Evolutionary conservation across 1,140 invertebrate species (phyloP).

Genomic region (Saccostrea glomerata): DNA sequence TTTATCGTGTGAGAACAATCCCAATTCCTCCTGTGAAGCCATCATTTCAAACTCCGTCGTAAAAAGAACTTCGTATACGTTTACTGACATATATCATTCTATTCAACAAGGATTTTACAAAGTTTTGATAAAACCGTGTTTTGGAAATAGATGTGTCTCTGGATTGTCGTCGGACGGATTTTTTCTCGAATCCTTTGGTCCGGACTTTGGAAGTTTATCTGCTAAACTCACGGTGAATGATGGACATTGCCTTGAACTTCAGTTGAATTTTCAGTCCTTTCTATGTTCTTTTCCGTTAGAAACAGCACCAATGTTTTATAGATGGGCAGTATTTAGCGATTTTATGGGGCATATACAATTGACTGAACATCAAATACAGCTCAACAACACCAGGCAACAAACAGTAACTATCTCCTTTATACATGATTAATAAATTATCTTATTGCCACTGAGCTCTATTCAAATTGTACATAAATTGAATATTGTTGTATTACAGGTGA

Average conservation of each 20-base stretch:
- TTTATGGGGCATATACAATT: neutral
- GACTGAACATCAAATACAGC: neutral
- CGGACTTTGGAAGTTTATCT: neutral
- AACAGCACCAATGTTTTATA: neutral
- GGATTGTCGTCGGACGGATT: neutral
- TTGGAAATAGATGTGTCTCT: neutral
- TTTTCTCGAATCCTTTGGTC: neutral
- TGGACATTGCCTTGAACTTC: neutral
- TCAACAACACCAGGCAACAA: neutral
- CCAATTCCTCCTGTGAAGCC: neutral
- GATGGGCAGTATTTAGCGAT: slow-evolving; percentile 1
- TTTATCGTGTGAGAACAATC: neutral
- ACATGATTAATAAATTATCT: neutral
- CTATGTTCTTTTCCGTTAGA: neutral
- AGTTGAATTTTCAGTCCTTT: neutral
- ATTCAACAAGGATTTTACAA: neutral
- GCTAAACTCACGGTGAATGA: neutral
- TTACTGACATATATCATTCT: neutral
- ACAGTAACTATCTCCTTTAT: neutral
- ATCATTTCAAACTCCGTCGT: neutral
- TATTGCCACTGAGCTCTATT: neutral
- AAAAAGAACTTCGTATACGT: neutral
- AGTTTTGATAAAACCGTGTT: neutral
- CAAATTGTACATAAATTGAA: neutral
- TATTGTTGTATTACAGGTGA: neutral